Conservation (phyloP, 2,113 vertebrate genomes). For the Dermatemys mawii region DNA sequence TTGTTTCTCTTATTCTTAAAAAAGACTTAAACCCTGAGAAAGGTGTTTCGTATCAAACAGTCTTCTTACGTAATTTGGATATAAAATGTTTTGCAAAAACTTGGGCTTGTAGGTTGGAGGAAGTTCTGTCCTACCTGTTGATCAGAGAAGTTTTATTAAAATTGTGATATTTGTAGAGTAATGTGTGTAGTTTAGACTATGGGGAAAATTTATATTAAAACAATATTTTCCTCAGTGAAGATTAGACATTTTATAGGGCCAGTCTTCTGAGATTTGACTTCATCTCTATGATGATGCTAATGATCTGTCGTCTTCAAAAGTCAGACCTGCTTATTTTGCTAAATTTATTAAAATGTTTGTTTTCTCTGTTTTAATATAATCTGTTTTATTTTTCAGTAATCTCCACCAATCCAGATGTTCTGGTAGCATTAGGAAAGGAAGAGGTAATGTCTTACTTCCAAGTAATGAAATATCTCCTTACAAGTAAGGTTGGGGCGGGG, state of each 20-base stretch:
- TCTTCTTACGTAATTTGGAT: background rate
- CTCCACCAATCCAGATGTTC: constrained; percentile 63
- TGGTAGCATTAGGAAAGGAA: constrained; percentile 73
- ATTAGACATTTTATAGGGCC: background rate
- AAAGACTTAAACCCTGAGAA: background rate
- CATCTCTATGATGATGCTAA: background rate
- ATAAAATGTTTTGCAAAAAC: background rate
- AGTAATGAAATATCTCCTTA: too few relatives aligned
- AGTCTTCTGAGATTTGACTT: background rate
- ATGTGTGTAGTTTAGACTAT: background rate
- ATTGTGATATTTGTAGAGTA: background rate
- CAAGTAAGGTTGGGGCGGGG: too few relatives aligned
- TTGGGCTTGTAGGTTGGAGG: background rate
- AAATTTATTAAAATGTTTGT: background rate
- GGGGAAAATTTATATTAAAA: background rate
- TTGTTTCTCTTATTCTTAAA: background rate
- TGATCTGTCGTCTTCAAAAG: background rate
- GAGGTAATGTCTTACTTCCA: constrained; percentile 69
- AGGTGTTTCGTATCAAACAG: background rate
- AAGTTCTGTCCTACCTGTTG: background rate
- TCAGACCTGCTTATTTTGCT: background rate
- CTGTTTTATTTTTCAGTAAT: constrained; percentile 73
- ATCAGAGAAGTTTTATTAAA: background rate
- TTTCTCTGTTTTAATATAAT: background rate
- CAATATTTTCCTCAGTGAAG: background rate